These are phyloP conservation scores for Leptopilina boulardi DNA, from an alignment of 1,140 invertebrate genomes.

Conservation along the genomic window DNA sequence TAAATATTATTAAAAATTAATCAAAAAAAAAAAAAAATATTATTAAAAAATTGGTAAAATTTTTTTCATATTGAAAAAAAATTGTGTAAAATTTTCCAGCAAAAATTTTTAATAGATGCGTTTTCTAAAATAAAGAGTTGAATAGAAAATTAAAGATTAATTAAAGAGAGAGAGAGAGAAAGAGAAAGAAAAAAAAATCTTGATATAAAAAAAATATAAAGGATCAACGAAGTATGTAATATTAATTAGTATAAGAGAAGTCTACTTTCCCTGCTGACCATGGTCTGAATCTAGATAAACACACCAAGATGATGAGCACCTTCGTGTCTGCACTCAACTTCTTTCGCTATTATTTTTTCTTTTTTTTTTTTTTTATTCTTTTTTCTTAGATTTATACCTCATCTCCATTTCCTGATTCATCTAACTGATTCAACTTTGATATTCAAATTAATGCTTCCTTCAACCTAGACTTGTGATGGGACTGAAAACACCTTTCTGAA, in stretches of 20 bases:
- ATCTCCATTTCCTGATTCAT: conserved; percentile 13
- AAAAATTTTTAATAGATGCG: too few relatives aligned
- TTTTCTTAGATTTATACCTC: conserved; percentile 5
- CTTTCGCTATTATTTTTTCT: conserved; percentile 5
- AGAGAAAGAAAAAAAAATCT: background rate
- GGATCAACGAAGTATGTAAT: conserved; percentile 3
- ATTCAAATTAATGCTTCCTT: conserved; percentile 17
- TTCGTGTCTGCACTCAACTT: conserved; percentile 16
- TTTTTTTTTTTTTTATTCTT: background rate
- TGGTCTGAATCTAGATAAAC: conserved; percentile 17
- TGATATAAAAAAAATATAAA: conserved; percentile 11
- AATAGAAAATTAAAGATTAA: background rate
- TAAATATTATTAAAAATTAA: too few relatives aligned
- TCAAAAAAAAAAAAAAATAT: too few relatives aligned
- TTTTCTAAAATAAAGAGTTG: background rate
- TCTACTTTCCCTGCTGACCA: conserved; percentile 12
- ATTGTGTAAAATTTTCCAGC: too few relatives aligned
- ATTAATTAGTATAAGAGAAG: conserved; percentile 13
- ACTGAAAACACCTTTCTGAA: conserved; percentile 5
- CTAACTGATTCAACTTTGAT: background rate
- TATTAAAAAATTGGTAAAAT: too few relatives aligned
- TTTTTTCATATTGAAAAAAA: too few relatives aligned
- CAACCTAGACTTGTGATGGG: background rate
- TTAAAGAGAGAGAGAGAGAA: background rate
- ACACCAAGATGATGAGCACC: conserved; percentile 12